Evolutionary conservation across 1,140 invertebrate species (phyloP).

Genomic region (Maniola jurtina): DNA sequence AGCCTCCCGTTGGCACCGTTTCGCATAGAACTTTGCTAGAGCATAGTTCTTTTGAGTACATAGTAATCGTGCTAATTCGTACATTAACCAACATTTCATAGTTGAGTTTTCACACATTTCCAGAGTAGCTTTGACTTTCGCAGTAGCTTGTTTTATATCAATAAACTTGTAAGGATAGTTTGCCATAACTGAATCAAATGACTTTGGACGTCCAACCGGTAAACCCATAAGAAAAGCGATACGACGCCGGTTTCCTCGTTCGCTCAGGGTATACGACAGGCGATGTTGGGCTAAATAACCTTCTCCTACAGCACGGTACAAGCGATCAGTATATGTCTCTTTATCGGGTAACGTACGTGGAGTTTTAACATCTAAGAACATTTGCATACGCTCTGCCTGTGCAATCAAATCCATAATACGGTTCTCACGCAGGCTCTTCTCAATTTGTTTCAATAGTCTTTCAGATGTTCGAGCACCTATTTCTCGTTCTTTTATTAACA

Average conservation of each 20-base stretch:
- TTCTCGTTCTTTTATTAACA: slow-evolving; percentile 66
- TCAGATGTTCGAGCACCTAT: slow-evolving; percentile 70
- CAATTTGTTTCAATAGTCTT: slow-evolving; percentile 64
- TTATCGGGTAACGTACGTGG: slow-evolving; percentile 65
- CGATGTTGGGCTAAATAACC: slow-evolving; percentile 62
- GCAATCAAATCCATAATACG: slow-evolving; percentile 67
- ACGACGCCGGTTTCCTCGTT: slow-evolving; percentile 62
- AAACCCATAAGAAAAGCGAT: slow-evolving; percentile 71
- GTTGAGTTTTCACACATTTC: slow-evolving; percentile 72
- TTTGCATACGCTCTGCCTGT: slow-evolving; percentile 62
- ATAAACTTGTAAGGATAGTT: slow-evolving; percentile 71
- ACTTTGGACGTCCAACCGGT: slow-evolving; percentile 56
- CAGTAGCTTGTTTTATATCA: slow-evolving; percentile 62
- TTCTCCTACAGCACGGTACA: slow-evolving; percentile 67
- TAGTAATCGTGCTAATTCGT: slow-evolving; percentile 74
- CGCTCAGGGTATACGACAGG: slow-evolving; percentile 65
- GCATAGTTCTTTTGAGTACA: slow-evolving; percentile 77
- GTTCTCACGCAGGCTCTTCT: slow-evolving; percentile 63
- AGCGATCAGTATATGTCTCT: slow-evolving; percentile 60
- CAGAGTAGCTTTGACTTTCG: slow-evolving; percentile 52
- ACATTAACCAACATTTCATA: slow-evolving; percentile 78
- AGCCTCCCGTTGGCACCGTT: slow-evolving; percentile 76
- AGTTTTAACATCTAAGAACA: slow-evolving; percentile 62
- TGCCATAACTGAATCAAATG: slow-evolving; percentile 70
- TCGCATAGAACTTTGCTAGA: slow-evolving; percentile 77